Evolutionary conservation across 2,797 vertebrate genomes (phyloP).

Genomic region (Anolis apletophallus): DNA sequence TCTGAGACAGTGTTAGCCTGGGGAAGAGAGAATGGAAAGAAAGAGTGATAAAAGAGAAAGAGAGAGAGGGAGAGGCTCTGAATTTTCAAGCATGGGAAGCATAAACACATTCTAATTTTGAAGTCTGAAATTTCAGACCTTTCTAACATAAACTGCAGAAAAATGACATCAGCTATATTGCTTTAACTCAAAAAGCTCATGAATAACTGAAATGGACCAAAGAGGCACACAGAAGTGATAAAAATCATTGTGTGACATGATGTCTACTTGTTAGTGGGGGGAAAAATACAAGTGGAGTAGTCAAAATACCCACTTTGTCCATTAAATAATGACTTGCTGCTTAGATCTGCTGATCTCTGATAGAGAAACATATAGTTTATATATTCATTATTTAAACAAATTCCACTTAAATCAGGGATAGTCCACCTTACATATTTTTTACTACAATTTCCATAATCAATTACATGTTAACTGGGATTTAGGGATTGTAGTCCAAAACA

Average conservation of each 20-base stretch:
- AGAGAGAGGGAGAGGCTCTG: not conserved
- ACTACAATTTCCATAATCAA: not conserved
- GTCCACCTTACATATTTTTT: not conserved
- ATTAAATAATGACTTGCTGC: conserved; percentile 74
- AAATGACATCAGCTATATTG: conserved; percentile 69
- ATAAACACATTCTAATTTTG: conserved; percentile 29
- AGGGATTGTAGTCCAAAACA: not conserved
- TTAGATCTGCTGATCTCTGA: conserved; percentile 69
- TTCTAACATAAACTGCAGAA: conserved; percentile 62
- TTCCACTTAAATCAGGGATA: conserved; percentile 63
- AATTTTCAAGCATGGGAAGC: conserved; percentile 5
- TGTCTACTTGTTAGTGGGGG: conserved; percentile 65
- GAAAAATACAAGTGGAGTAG: conserved; percentile 34
- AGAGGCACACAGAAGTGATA: conserved; percentile 63
- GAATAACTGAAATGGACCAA: conserved; percentile 62
- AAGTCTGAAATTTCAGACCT: conserved; percentile 7
- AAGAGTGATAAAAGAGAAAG: too few relatives aligned
- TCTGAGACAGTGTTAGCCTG: not conserved
- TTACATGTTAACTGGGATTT: not conserved
- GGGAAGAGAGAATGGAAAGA: not conserved
- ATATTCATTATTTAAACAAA: conserved; percentile 69
- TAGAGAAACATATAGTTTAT: conserved; percentile 72
- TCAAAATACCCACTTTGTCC: conserved; percentile 67
- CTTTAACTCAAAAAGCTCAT: conserved; percentile 55
- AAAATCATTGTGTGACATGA: conserved; percentile 71